Base-by-base conservation (phyloP, 2,888 invertebrate genomes). In the Anodontia alba region DNA sequence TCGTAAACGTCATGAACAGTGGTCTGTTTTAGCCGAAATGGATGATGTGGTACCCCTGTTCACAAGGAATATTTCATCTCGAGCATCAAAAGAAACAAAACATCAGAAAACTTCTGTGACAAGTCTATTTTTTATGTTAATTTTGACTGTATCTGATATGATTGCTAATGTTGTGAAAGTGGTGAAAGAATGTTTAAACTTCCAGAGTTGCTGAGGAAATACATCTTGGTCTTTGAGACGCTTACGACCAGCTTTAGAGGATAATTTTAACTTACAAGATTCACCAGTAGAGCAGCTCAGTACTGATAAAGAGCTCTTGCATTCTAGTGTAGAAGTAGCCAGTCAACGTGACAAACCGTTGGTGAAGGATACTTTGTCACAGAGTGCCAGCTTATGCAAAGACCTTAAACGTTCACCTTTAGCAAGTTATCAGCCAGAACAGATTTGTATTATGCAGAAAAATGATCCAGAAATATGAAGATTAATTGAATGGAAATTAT, bases 1-100 rank as follows among this genome's bases (percentile, higher is more conserved):
- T 57, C 15, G 33, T n/a, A 75, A 71, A 33, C 57, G 43, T n/a
- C 78, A 78, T 57, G 73, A 43, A 66, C 54, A 68, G 36, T 38
- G 67, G 76, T 7, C 51, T 15, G 8, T n/a, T n/a, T 12, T 51
- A 15, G 5, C 20, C 3, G 23, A 51, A n/a, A n/a, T 15, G 20
- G 20, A 12, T 12, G 51, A 51, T 51, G 51, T 12, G 5, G 51
- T 51, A 15, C 8, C 7, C 7, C 42, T 15, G 7, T 42, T 42
- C 42, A 42, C 42, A 10, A 10, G 12, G 7, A 51, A n/a, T 10
- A 51, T n/a, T 5, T n/a, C 20, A n/a, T n/a, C 7, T 51, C 51
- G 20, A n/a, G 5, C 51, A n/a, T 51, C 20, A 15, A 5, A 5
- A 5, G 51, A 12, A 5, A n/a, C 3, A 51, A 51, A 51, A n/a